phyloP scores from a whole-genome alignment of 2,797 vertebrate species.

The Oryzias sinensis region DNA sequence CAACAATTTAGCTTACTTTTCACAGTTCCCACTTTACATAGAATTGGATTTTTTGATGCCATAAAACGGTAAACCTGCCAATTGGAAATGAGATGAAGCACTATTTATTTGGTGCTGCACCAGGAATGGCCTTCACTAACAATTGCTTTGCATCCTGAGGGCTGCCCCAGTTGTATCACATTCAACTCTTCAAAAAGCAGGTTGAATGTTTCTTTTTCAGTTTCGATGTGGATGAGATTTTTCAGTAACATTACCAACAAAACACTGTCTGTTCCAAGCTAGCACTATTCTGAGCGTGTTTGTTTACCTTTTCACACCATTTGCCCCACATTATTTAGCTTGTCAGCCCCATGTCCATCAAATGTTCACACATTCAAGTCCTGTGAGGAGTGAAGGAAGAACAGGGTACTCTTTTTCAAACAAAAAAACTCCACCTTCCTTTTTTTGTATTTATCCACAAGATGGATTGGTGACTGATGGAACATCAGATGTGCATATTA shows the following conservation, averaged over 20 bases:
- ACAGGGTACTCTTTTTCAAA: background rate
- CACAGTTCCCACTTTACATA: background rate
- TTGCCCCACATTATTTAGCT: constrained; percentile 21
- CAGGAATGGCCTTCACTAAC: background rate
- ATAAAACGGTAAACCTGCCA: constrained; percentile 6
- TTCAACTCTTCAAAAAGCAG: background rate
- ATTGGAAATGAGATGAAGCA: constrained; percentile 6
- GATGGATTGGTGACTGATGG: background rate
- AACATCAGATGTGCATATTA: too few relatives aligned
- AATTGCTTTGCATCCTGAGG: constrained; percentile 5
- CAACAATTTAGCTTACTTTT: background rate
- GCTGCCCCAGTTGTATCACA: constrained; percentile 5
- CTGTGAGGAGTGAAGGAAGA: background rate
- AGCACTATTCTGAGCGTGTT: background rate
- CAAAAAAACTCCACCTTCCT: background rate
- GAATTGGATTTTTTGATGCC: too few relatives aligned
- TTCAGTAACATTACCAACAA: background rate
- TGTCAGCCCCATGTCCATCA: constrained; percentile 1
- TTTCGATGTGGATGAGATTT: background rate
- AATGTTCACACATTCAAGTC: background rate
- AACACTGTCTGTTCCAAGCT: too few relatives aligned
- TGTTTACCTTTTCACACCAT: constrained; percentile 34
- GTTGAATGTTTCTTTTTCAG: background rate
- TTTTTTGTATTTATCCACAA: background rate
- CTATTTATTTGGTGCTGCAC: background rate